Conservation (phyloP, 2,113 vertebrate genomes). For the Oxygymnocypris stewartii region DNA sequence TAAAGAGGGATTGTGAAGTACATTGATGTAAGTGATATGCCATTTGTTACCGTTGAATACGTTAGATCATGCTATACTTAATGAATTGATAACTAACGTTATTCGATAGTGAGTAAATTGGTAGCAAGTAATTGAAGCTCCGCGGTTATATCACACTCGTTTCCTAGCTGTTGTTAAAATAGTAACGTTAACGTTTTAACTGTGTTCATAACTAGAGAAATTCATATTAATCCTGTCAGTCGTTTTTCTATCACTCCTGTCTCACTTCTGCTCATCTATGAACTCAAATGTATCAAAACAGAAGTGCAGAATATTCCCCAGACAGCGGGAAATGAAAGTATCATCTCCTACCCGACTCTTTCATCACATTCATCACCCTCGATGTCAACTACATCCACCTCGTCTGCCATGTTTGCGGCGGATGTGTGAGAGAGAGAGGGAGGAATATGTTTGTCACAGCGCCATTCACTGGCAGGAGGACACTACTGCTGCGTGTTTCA, state of each 20-base stretch:
- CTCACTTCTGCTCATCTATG: not conserved
- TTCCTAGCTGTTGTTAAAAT: not conserved
- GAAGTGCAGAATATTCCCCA: too few relatives aligned
- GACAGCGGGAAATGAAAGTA: not conserved
- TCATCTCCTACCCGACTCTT: conserved; percentile 55
- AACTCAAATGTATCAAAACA: not conserved
- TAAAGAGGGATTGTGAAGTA: not conserved
- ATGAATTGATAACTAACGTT: too few relatives aligned
- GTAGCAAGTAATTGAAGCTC: not conserved
- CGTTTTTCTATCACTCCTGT: not conserved
- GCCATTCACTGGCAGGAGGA: conserved; percentile 27
- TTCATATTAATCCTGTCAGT: not conserved
- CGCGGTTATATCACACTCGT: not conserved
- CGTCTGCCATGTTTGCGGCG: conserved; percentile 78
- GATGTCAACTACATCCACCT: conserved; percentile 87
- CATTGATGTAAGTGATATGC: not conserved
- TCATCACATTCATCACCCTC: conserved; percentile 82
- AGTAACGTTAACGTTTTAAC: not conserved
- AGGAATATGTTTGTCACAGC: not conserved
- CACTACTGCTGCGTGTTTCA: not conserved
- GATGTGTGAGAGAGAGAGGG: not conserved
- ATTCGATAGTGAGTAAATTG: not conserved
- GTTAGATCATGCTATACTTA: too few relatives aligned
- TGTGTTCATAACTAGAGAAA: not conserved
- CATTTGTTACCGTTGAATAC: too few relatives aligned